phyloP scores from a whole-genome alignment of 2,797 vertebrate genomes.

The Lycodopsis pacificus region DNA sequence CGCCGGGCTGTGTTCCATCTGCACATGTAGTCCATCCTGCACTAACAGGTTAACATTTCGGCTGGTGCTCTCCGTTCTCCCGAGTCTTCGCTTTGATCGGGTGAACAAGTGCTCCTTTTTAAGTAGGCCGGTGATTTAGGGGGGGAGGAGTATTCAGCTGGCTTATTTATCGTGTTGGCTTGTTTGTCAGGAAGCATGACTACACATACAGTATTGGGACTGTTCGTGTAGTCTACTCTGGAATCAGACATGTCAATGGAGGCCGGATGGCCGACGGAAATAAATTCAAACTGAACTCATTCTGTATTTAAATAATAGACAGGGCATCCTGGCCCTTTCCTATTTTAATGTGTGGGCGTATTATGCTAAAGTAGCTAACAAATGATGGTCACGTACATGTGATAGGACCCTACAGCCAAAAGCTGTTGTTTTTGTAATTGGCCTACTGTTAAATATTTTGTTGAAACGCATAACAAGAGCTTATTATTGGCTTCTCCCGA shows the following conservation, averaged over 20 bases:
- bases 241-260: constrained; percentile 18
- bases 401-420: not conserved
- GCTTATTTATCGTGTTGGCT: constrained; percentile 40
- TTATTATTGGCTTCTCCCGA: not conserved
- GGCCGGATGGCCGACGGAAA: not conserved
- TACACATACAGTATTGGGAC: constrained; percentile 51
- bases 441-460: not conserved
- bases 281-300: not conserved
- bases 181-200: constrained; percentile 51
- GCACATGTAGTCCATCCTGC: constrained; percentile 40
- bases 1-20: constrained; percentile 39
- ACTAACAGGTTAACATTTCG: constrained; percentile 40
- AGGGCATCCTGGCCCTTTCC: not conserved
- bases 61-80: constrained; percentile 26
- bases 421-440: not conserved
- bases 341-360: not conserved
- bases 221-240: constrained; percentile 31
- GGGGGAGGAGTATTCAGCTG: not conserved
- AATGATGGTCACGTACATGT: not conserved
- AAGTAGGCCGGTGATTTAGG: constrained; percentile 19
- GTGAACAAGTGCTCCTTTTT: constrained; percentile 54
- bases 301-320: not conserved
- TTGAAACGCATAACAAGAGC: not conserved
- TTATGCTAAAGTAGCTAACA: not conserved
- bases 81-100: constrained; percentile 28